Evolutionary conservation across 2,797 vertebrate genomes (phyloP).

Genomic region (Kryptopterus vitreolus): DNA sequence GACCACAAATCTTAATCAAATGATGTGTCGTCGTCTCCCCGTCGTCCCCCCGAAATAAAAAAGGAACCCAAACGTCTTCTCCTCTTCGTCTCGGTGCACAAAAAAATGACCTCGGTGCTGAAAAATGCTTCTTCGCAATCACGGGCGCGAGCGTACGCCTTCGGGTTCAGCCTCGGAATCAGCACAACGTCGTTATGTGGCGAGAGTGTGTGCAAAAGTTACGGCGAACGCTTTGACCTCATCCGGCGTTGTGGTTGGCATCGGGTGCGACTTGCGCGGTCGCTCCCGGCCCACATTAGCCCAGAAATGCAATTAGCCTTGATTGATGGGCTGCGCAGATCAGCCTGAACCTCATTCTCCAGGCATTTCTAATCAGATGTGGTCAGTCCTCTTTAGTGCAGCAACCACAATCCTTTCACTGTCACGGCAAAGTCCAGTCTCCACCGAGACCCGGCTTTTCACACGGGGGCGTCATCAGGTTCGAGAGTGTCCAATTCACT

Average conservation of each 20-base stretch:
- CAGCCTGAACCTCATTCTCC: constrained; percentile 24
- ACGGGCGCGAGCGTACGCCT: neutral
- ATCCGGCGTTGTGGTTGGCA: constrained; percentile 39
- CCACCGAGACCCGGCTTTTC: neutral
- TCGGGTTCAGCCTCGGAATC: neutral
- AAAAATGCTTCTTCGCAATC: constrained; percentile 1
- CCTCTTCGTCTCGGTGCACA: no score
- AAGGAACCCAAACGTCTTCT: neutral
- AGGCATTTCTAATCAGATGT: constrained; percentile 49
- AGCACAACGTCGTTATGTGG: constrained; percentile 51
- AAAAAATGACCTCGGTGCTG: neutral
- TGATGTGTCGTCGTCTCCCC: neutral
- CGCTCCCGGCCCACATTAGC: constrained; percentile 29
- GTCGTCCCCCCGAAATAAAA: no score
- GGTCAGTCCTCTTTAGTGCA: constrained; percentile 39
- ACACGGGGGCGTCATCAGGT: neutral
- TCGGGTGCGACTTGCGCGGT: constrained; percentile 36
- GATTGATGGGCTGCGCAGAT: constrained; percentile 53
- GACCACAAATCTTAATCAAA: neutral
- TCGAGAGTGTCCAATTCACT: neutral
- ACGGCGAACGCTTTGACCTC: constrained; percentile 44
- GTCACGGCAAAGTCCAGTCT: constrained; percentile 21
- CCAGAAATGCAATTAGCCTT: constrained; percentile 42
- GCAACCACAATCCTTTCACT: neutral
- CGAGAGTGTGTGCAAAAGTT: constrained; percentile 49